These are phyloP conservation scores for Rotaria macrura DNA, from an alignment of 2,888 invertebrate genomes.

Conservation along the genomic window DNA sequence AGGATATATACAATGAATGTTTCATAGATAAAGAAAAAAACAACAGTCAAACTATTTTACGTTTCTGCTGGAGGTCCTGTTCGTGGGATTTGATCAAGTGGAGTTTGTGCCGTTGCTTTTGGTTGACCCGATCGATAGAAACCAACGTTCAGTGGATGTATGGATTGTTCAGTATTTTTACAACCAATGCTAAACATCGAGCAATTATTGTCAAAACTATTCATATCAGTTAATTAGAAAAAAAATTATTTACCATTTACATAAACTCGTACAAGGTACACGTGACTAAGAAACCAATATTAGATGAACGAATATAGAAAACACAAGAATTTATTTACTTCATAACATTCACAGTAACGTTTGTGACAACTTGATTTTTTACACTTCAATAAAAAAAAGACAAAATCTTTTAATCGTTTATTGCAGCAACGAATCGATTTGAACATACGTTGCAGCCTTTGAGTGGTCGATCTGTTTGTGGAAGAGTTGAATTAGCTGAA, in stretches of 20 bases:
- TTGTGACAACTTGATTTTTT: conserved; percentile 33
- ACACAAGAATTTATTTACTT: background rate
- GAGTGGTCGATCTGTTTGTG: background rate
- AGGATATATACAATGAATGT: background rate
- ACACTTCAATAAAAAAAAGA: background rate
- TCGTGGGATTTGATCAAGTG: conserved; percentile 17
- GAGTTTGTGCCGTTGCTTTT: background rate
- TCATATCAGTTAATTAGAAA: no score
- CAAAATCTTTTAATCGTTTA: no score
- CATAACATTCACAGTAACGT: conserved; percentile 33
- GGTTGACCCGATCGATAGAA: background rate
- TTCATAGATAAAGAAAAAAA: background rate
- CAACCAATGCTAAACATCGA: conserved; percentile 16
- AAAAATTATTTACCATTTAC: conserved; percentile 2
- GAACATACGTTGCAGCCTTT: background rate
- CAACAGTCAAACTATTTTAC: background rate
- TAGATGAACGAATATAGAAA: background rate
- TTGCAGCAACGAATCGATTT: background rate
- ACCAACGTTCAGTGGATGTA: background rate
- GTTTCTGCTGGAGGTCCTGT: conserved; percentile 8
- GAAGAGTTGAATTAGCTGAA: background rate
- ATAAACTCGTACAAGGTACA: conserved; percentile 26
- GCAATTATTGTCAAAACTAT: no score
- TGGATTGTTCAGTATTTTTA: conserved; percentile 32
- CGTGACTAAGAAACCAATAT: conserved; percentile 2